phyloP scores from a whole-genome alignment of 2,888 invertebrate genomes.

The Neocrepidodera transversa region DNA sequence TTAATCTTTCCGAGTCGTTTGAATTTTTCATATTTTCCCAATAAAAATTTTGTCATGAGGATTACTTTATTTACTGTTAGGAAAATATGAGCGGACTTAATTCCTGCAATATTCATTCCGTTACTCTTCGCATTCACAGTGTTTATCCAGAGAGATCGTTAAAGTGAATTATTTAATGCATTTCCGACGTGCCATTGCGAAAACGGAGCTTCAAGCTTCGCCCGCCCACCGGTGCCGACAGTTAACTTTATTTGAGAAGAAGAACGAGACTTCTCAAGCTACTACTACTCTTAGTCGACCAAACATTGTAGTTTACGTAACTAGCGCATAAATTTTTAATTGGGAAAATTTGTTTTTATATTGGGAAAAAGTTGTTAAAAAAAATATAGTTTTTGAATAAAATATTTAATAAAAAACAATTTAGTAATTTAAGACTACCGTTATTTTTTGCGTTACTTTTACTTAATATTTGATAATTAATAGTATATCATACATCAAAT shows the following conservation, averaged over 20 bases:
- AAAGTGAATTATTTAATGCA: constrained; percentile 26
- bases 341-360: not conserved
- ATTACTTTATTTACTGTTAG: constrained; percentile 17
- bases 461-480: too few relatives aligned
- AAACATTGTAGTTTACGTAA: constrained; percentile 9
- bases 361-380: too few relatives aligned
- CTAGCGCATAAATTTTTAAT: constrained; percentile 4
- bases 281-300: constrained; percentile 8
- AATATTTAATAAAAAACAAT: too few relatives aligned
- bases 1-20: not conserved
- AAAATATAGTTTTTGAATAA: too few relatives aligned
- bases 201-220: not conserved
- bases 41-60: not conserved
- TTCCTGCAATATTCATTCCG: constrained; percentile 18
- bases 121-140: constrained; percentile 13
- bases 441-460: too few relatives aligned
- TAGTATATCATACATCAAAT: too few relatives aligned
- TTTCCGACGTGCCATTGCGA: constrained; percentile 16
- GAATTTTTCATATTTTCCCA: constrained; percentile 9
- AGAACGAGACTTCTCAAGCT: constrained; percentile 11
- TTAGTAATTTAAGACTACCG: too few relatives aligned
- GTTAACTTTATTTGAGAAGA: constrained; percentile 15
- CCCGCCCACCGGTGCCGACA: constrained; percentile 8
- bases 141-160: constrained; percentile 25
- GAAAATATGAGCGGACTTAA: constrained; percentile 15